Evolutionary conservation across 2,113 vertebrate genomes (phyloP).

Genomic region (Podarcis muralis): DNA sequence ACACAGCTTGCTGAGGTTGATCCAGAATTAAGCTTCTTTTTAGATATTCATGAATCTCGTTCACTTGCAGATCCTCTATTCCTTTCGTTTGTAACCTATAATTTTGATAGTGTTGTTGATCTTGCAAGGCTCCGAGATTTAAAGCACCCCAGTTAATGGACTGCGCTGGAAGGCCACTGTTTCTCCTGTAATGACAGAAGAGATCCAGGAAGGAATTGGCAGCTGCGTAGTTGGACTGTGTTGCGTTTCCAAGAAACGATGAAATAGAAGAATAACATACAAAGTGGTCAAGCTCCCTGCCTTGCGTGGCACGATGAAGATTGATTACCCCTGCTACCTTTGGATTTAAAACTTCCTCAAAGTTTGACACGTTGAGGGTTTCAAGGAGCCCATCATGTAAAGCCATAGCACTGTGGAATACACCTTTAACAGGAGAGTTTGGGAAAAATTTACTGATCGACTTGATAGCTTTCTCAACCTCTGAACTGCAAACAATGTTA

Average conservation of each 20-base stretch:
- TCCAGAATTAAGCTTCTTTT: constrained; percentile 75
- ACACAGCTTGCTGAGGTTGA: constrained; percentile 79
- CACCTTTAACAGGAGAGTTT: constrained; percentile 78
- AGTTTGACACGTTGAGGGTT: constrained; percentile 74
- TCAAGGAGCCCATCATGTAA: constrained; percentile 80
- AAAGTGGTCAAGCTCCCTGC: constrained; percentile 84
- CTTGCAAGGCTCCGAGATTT: constrained; percentile 81
- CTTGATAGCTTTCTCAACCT: constrained; percentile 76
- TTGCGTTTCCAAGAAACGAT: constrained; percentile 84
- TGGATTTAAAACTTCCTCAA: constrained; percentile 82
- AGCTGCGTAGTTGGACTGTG: constrained; percentile 86
- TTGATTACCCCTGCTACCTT: constrained; percentile 85
- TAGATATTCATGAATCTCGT: constrained; percentile 79
- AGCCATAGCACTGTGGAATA: constrained; percentile 87
- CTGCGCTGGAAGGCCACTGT: constrained; percentile 82
- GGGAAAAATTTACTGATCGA: constrained; percentile 70
- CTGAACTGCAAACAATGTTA: constrained; percentile 70
- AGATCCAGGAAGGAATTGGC: constrained; percentile 87
- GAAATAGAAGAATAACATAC: constrained; percentile 88
- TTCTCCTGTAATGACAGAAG: constrained; percentile 85
- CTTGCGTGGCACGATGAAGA: constrained; percentile 81
- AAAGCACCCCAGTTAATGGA: constrained; percentile 88
- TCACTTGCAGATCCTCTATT: constrained; percentile 77
- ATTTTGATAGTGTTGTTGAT: constrained; percentile 78
- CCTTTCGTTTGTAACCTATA: constrained; percentile 79